phyloP scores from a whole-genome alignment of 35 echinoderm and acorn worm genomes.

The Diadema setosum region DNA sequence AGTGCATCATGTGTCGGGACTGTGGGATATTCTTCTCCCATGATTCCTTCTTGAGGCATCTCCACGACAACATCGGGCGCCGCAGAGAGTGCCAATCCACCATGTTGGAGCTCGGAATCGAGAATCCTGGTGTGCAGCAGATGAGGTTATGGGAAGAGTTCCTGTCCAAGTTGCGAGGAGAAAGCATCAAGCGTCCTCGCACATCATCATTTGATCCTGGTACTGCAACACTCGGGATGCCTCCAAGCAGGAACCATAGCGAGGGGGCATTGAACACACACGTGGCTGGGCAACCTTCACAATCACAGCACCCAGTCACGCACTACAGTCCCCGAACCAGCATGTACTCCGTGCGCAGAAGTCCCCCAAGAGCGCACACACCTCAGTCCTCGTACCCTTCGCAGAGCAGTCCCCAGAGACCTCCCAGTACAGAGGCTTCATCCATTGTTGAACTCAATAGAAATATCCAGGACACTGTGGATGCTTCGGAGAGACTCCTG shows the following conservation, averaged over 20 bases:
- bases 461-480: slow-evolving; percentile 26
- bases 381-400: background rate
- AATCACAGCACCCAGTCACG: background rate
- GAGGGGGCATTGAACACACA: background rate
- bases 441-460: slow-evolving; percentile 21
- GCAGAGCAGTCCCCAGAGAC: background rate
- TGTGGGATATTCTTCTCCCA: slow-evolving; percentile 74
- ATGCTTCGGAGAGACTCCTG: slow-evolving; percentile 39
- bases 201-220: background rate
- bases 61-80: slow-evolving; percentile 57
- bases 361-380: background rate
- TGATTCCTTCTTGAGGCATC: slow-evolving; percentile 49
- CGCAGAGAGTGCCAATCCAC: slow-evolving; percentile 37
- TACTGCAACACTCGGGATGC: background rate
- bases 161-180: slow-evolving; percentile 5
- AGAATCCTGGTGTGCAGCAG: slow-evolving; percentile 42
- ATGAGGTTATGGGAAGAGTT: slow-evolving; percentile 51
- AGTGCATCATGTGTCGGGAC: slow-evolving; percentile 73
- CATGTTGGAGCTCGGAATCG: slow-evolving; percentile 26
- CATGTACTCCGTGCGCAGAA: background rate
- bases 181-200: background rate
- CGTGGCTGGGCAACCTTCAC: background rate
- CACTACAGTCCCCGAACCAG: background rate
- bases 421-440: background rate
- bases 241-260: background rate